These are phyloP conservation scores for Didymodactylos carnosus DNA, from an alignment of 2,888 invertebrate species.

Conservation along the genomic window DNA sequence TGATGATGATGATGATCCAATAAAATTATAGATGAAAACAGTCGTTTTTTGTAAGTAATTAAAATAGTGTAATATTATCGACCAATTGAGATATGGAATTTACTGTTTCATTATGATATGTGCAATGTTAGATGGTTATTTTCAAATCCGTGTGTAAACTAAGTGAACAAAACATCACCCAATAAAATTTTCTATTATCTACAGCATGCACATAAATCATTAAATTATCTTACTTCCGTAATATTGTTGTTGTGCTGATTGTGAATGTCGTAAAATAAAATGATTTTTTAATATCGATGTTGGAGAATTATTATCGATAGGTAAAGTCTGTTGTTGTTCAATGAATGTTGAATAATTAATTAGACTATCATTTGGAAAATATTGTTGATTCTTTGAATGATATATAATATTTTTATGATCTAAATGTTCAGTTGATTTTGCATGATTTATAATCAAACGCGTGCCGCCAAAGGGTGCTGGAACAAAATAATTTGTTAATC, in stretches of 20 bases:
- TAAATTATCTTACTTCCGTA: background rate
- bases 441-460: background rate
- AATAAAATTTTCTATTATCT: too few species aligned
- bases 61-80: too few species aligned
- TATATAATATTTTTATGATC: too few species aligned
- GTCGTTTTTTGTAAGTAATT: too few species aligned
- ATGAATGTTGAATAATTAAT: background rate
- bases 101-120: too few species aligned
- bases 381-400: too few species aligned
- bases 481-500: background rate
- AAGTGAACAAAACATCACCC: too few species aligned
- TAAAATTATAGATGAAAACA: too few species aligned
- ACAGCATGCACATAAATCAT: background rate
- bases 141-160: too few species aligned
- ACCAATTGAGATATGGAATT: too few species aligned
- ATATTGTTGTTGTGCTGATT: background rate
- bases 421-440: background rate
- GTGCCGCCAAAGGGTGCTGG: background rate
- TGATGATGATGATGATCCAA: too few species aligned
- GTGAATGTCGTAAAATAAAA: background rate
- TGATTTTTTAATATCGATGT: background rate
- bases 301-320: background rate
- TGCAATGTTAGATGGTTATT: too few species aligned
- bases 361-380: background rate
- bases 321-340: background rate